Evolutionary conservation across 2,888 invertebrate species (phyloP), one percentile per base, ranked within the genome.

Genomic region (Amblyjoppa proteus): DNA sequence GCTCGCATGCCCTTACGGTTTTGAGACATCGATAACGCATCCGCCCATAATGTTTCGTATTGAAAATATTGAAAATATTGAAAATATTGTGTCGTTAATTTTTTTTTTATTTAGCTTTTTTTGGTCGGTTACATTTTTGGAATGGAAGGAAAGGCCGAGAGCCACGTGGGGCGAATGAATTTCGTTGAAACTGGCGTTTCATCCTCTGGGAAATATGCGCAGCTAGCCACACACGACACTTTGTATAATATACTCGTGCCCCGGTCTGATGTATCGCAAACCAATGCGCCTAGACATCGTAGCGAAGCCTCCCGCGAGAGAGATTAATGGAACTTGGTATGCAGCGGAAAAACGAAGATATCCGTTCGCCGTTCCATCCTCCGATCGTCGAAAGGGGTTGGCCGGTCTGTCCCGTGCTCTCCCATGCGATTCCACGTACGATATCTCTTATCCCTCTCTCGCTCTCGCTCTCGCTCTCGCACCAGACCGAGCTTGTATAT

Each of bases 321-420:
- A 87, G 88, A 89, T 87, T 87, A 88, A 89, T 88, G 86, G 83
- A 87, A 78, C 77, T 83, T 84, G 84, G 82, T 88, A 76, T 81
- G 86, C 82, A 56, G 41, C 58, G 74, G n/a, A 53, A 66, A 80
- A 82, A 76, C 68, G 41, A 83, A 38, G 71, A 41, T 53, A 58
- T 58, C 58, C 20, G 38, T 61, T 38, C 61, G 71, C 45, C 75
- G 78, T 81, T 87, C 77, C 81, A 83, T 87, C 69, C 70, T 83
- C 53, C 77, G 83, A 79, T 74, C 58, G 58, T 69, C 75, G 79
- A 79, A 81, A 77, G 83, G 81, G 86, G 81, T 68, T 78, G 84
- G 80, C 70, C 82, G 81, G 51, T 80, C 64, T 73, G 56, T 83
- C 70, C 70, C 70, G 31, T 66, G 34, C 69, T 68, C 45, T 76